Conservation (phyloP, 37 sponge, comb jelly and placozoan species). For the Ianthella basta region DNA sequence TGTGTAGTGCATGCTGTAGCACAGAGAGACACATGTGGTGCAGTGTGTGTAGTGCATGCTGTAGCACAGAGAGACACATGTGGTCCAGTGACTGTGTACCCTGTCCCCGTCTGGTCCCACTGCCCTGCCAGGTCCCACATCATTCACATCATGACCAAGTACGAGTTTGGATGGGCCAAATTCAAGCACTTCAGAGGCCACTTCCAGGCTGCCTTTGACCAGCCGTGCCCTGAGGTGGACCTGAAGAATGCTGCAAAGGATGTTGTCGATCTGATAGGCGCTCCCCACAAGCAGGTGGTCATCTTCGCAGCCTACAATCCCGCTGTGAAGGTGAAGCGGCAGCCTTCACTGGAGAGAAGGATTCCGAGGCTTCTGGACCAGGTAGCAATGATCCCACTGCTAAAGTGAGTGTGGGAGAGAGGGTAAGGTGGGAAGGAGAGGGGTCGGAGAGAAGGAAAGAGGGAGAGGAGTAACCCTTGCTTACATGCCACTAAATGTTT, state of each 20-base stretch:
- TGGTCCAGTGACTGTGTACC: neutral
- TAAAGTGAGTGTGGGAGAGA: constrained; percentile 43
- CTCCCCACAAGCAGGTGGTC: constrained; percentile 35
- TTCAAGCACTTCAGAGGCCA: constrained; percentile 48
- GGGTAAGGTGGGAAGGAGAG: neutral
- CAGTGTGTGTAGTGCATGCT: neutral
- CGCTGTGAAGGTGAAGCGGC: constrained; percentile 30
- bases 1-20: neutral
- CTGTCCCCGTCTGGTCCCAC: neutral
- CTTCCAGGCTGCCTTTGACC: constrained; percentile 27
- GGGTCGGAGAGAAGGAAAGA: neutral
- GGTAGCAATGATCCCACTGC: constrained; percentile 36
- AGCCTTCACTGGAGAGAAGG: constrained; percentile 12
- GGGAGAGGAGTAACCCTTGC: neutral
- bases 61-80: neutral
- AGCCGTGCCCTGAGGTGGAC: constrained; percentile 47
- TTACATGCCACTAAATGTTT: no score
- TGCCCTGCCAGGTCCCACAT: constrained; percentile 61
- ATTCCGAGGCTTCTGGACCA: constrained; percentile 32
- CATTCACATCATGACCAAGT: constrained; percentile 39
- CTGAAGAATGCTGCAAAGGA: constrained; percentile 57
- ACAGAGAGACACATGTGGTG: neutral
- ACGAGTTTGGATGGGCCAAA: constrained; percentile 48
- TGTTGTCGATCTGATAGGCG: constrained; percentile 67
- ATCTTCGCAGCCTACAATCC: constrained; percentile 64